Percentiles rank a stretch among this genome's conserved stretches.
Evolutionary conservation across 2,113 vertebrate genomes (phyloP).

Genomic region (Rousettus leschenaultii): DNA sequence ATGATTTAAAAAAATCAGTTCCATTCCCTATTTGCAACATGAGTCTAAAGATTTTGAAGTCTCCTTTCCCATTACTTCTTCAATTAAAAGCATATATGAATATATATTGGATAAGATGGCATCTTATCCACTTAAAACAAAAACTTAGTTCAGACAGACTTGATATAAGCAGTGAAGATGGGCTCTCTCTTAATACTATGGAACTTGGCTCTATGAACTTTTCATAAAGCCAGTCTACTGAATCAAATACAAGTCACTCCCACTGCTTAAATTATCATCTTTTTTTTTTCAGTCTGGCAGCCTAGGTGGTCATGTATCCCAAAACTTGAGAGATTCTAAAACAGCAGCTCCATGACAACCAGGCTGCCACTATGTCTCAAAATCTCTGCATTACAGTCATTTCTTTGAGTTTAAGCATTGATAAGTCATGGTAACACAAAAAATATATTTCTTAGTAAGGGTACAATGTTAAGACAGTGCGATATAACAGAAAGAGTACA

Average conservation of each 20-base stretch:
- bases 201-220: background rate
- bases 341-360: background rate
- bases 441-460: background rate
- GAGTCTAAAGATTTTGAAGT: background rate
- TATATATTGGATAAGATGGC: background rate
- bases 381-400: background rate
- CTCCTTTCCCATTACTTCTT: background rate
- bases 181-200: background rate
- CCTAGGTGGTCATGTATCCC: background rate
- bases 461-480: background rate
- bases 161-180: constrained; percentile 8
- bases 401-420: background rate
- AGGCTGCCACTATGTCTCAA: background rate
- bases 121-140: constrained; percentile 32
- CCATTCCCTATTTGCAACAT: background rate
- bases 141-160: constrained; percentile 33
- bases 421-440: background rate
- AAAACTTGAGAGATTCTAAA: constrained; percentile 20
- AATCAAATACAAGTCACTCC: background rate
- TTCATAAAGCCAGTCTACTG: background rate
- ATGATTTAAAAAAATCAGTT: constrained; percentile 1
- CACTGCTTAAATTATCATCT: background rate
- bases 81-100: background rate
- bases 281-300: background rate
- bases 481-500: background rate